Conservation (phyloP, 2,888 invertebrate genomes). For the Hedychridium roseum region DNA sequence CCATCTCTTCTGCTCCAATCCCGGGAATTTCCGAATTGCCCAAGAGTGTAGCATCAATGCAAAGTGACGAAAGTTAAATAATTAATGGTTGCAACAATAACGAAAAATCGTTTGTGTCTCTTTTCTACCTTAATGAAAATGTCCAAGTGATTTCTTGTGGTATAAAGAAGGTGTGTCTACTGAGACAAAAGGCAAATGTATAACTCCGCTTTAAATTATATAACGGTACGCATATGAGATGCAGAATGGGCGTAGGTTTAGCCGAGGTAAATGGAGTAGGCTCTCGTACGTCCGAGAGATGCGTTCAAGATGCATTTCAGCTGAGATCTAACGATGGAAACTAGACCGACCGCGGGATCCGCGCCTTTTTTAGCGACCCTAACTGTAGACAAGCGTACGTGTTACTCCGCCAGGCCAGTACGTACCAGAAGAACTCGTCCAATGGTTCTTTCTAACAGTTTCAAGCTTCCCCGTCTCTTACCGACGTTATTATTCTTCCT, state of each 20-base stretch:
- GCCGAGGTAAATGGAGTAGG: slow-evolving; percentile 8
- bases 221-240: slow-evolving; percentile 52
- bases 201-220: slow-evolving; percentile 46
- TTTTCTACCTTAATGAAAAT: too few species aligned
- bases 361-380: slow-evolving; percentile 40
- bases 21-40: too few species aligned
- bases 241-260: slow-evolving; percentile 46
- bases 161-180: too few species aligned
- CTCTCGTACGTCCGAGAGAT: slow-evolving; percentile 2
- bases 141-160: too few species aligned
- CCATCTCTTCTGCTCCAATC: too few species aligned
- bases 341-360: slow-evolving; percentile 46
- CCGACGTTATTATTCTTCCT: too few species aligned
- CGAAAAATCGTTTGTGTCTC: too few species aligned
- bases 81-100: too few species aligned
- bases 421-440: slow-evolving; percentile 29
- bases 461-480: too few species aligned
- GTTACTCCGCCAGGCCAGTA: slow-evolving; percentile 12
- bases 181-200: slow-evolving; percentile 31
- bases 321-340: slow-evolving; percentile 33
- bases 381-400: slow-evolving; percentile 43
- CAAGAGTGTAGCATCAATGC: too few species aligned
- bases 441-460: slow-evolving; percentile 17
- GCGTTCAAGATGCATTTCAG: slow-evolving; percentile 25
- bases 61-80: too few species aligned